Evolutionary conservation across 1,140 invertebrate genomes (phyloP), one percentile per base, ranked within the genome.

Genomic region (Idris sp.): DNA sequence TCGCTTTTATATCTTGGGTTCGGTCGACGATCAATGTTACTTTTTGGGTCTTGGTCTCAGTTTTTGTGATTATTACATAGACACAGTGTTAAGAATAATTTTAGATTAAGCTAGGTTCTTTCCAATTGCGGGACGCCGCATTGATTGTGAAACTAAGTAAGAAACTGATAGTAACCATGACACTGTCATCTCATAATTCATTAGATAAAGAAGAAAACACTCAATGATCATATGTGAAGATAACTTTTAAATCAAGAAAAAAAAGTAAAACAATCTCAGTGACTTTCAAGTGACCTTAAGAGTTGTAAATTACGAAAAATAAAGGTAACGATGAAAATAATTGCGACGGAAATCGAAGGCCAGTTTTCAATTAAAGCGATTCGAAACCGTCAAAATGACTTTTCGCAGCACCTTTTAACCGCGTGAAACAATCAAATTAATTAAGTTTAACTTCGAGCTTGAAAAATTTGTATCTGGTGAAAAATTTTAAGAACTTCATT

Each of bases 51-150:
- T 82, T 84, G 83, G 84, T 87, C 84, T 85, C 81, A 81, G 76
- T 74, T 82, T 84, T 87, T 86, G 85, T 87, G 85, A 85, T 87
- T 86, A 86, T 79, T 84, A 82, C 77, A 79, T 84, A 83, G 79
- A 81, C 78, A 61, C 69, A 62, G 35, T 61, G 53, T 76, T 22
- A 77, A 79, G 58, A 59, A 40, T 79, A 77, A 77, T 28, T 36
- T 28, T 80, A 80, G 67, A 28, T 11, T 81, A 79, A 77, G 74
- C 43, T 81, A 81, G 79, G 53, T 26, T 80, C 74, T 77, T 76
- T 76, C 10, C 44, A 71, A 74, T 77, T 56, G 33, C 75, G 75
- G 69, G 58, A 69, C 26, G 40, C 25, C 72, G 49, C 64, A 41
- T 38, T 43, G 33, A 56, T 72, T 53, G 58, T 58, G 58, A 62